Evolutionary conservation across 2,113 vertebrate species (phyloP).

Genomic region (Trichomycterus rosablanca): DNA sequence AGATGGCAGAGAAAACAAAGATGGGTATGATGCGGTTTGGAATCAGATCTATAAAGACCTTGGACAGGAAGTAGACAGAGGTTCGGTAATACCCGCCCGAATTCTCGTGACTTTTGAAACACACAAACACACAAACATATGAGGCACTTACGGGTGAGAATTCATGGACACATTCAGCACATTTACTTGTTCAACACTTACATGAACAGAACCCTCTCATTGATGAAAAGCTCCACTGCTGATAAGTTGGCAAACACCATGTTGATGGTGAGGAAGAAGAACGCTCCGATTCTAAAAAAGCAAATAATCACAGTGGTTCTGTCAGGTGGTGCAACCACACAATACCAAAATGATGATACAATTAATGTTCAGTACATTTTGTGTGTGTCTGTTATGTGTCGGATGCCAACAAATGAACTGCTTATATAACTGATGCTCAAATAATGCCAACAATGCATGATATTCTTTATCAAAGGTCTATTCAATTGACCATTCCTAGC

Average conservation of each 20-base stretch:
- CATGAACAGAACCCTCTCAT: slow-evolving; percentile 71
- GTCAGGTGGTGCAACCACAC: too few species aligned
- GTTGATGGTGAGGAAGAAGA: slow-evolving; percentile 77
- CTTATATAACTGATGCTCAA: too few species aligned
- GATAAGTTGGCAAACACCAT: slow-evolving; percentile 78
- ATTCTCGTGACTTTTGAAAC: slow-evolving; percentile 52
- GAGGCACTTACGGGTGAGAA: too few species aligned
- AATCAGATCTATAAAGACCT: slow-evolving; percentile 68
- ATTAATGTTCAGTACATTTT: too few species aligned
- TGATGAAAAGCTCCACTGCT: slow-evolving; percentile 75
- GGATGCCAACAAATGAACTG: too few species aligned
- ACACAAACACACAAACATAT: neutral
- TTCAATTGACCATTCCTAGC: too few species aligned
- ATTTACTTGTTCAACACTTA: too few species aligned
- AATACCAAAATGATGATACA: too few species aligned
- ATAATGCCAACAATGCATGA: too few species aligned
- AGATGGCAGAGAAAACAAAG: slow-evolving; percentile 64
- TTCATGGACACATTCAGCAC: too few species aligned
- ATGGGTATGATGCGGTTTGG: slow-evolving; percentile 73
- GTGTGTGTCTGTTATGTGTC: too few species aligned
- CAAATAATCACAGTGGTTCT: neutral
- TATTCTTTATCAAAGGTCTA: too few species aligned
- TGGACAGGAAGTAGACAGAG: slow-evolving; percentile 56
- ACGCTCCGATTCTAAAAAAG: slow-evolving; percentile 62
- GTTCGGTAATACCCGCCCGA: slow-evolving; percentile 56